Percentiles rank a stretch among this genome's conserved stretches.
Conservation (phyloP, 2,888 invertebrate genomes). For the Tenthredo livida region DNA sequence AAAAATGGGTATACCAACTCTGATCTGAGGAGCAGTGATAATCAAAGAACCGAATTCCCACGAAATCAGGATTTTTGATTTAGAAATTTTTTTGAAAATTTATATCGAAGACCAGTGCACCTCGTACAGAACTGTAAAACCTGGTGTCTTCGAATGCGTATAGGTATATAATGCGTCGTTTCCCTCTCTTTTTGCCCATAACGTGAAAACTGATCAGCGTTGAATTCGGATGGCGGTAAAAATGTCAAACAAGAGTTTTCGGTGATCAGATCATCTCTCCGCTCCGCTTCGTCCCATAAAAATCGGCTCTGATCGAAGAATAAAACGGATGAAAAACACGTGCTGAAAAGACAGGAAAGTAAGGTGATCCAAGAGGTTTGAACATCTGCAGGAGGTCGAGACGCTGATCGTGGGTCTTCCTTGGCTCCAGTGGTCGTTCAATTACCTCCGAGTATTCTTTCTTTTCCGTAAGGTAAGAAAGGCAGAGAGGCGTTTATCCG, state of each 20-base stretch:
- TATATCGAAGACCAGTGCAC: background rate
- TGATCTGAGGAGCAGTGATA: background rate
- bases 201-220: background rate
- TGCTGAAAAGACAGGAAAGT: conserved; percentile 36
- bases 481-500: background rate
- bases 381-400: conserved; percentile 18
- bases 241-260: background rate
- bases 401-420: conserved; percentile 41
- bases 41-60: background rate
- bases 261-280: background rate
- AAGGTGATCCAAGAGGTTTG: conserved; percentile 15
- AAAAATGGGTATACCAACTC: background rate
- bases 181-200: background rate
- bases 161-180: background rate
- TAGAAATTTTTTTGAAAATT: too few species aligned
- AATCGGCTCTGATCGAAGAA: background rate
- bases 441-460: background rate
- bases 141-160: background rate
- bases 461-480: background rate
- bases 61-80: background rate
- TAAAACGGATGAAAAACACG: background rate
- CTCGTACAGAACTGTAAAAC: background rate
- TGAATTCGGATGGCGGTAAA: background rate
- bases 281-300: background rate
- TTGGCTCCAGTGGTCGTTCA: background rate